Evolutionary conservation across 2,113 vertebrate species (phyloP), one percentile per base, ranked within the genome.

Genomic region (Porphyrio hochstetteri): DNA sequence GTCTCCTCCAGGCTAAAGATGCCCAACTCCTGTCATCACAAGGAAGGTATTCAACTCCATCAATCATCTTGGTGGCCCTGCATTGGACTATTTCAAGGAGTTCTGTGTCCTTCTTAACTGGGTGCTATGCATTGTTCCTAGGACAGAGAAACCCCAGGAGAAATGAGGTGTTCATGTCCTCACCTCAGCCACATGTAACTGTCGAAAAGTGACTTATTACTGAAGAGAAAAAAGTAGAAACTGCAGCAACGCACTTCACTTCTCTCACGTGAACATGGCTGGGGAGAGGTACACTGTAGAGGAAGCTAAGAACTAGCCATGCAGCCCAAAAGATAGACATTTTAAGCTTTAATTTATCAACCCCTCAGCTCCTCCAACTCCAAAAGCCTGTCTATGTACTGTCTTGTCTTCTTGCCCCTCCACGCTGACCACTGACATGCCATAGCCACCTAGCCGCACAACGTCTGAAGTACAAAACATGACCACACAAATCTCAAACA

Each of bases 91-190:
- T 46, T 46, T 46, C 44, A 46, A 46, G 44, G 44, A 46, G 44
- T 46, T 46, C 44, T 46, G 44, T 46, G 44, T 46, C 44, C 44
- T 46, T 46, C 44, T 46, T 46, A 46, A 33, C 0, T 81, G 31
- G 4, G 13, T 35, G 28, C 35, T 55, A 35, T 0, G 13, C 11
- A 19, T 27, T 0, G 0, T 25, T 29, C 24, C 44, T 20, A 31
- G 18, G 11, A 71, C 36, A 52, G 24, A 82, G 33, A 69, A 94
- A 56, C 2, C 7, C 16, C 44, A 61, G 1, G 13, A 70, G 19
- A 72, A 68, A 82, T 0, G 0, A 85, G 31, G n/a, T 67, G 63
- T 27, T 55, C 2, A 0, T 0, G 4, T 55, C 27, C 12, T 28
- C 35, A 61, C 38, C 27, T 57, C 67, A 83, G 59, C 33, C 52